Evolutionary conservation across 2,797 vertebrate genomes (phyloP).

Genomic region (Sciurus vulgaris): DNA sequence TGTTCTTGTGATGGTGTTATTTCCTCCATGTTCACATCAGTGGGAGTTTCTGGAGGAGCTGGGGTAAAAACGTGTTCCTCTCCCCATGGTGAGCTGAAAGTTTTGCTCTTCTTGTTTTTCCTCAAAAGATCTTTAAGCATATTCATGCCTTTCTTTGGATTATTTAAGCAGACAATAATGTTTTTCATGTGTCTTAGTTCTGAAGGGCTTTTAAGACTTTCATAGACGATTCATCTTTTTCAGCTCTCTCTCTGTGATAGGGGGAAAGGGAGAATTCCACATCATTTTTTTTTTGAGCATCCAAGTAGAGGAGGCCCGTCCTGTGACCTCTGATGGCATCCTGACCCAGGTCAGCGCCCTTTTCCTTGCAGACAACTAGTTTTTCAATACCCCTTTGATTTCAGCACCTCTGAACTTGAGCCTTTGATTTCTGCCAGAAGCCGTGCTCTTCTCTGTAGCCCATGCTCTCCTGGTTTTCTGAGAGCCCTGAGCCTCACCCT

Average conservation of each 20-base stretch:
- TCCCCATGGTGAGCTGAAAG: background rate
- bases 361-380: background rate
- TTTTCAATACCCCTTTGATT: background rate
- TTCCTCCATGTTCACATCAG: background rate
- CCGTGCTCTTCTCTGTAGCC: background rate
- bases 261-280: background rate
- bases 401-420: background rate
- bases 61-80: background rate
- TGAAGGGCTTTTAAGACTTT: background rate
- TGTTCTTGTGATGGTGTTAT: background rate
- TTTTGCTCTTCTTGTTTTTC: background rate
- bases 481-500: slow-evolving; percentile 13
- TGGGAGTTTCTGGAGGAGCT: background rate
- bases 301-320: background rate
- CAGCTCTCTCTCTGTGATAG: background rate
- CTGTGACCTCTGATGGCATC: background rate
- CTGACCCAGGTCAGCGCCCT: background rate
- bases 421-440: background rate
- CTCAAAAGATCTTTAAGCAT: background rate
- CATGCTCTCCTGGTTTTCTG: background rate
- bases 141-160: background rate
- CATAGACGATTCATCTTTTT: background rate
- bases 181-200: background rate
- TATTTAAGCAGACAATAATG: slow-evolving; percentile 1
- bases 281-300: slow-evolving; percentile 50